These are phyloP conservation scores for Takifugu ocellatus DNA, from an alignment of 2,797 vertebrate species.

Conservation along the genomic window DNA sequence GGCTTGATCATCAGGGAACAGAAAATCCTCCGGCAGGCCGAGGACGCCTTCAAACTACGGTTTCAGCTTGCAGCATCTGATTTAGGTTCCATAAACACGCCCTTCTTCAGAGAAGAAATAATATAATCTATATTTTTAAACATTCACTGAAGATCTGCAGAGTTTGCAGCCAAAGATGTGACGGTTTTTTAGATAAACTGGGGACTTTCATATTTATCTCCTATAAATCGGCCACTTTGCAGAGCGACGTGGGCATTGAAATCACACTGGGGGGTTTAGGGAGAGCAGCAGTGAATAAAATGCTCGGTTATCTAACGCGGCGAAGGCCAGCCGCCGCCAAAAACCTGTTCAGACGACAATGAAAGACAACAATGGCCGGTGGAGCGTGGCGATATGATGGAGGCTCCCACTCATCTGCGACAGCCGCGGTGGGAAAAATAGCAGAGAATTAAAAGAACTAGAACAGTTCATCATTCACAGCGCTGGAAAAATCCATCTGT, in stretches of 20 bases:
- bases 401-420: conserved; percentile 60
- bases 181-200: too few relatives aligned
- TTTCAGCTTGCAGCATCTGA: too few relatives aligned
- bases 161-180: too few relatives aligned
- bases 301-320: conserved; percentile 17
- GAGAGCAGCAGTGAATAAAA: conserved; percentile 16
- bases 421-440: conserved; percentile 38
- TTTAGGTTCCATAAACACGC: too few relatives aligned
- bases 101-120: too few relatives aligned
- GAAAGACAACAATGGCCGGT: conserved; percentile 50
- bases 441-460: conserved; percentile 7
- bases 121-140: too few relatives aligned
- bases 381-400: conserved; percentile 45
- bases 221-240: too few relatives aligned
- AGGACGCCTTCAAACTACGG: too few relatives aligned
- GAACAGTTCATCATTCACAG: conserved; percentile 38
- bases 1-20: too few relatives aligned
- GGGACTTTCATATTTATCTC: too few relatives aligned
- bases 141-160: too few relatives aligned
- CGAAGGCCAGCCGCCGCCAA: conserved; percentile 10
- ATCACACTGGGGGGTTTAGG: not conserved
- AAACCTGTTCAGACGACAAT: conserved; percentile 11
- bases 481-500: conserved; percentile 59
- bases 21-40: too few relatives aligned
- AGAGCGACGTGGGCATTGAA: conserved; percentile 4